Base-by-base conservation (phyloP, 2,888 invertebrate genomes). In the Drosophila recens region DNA sequence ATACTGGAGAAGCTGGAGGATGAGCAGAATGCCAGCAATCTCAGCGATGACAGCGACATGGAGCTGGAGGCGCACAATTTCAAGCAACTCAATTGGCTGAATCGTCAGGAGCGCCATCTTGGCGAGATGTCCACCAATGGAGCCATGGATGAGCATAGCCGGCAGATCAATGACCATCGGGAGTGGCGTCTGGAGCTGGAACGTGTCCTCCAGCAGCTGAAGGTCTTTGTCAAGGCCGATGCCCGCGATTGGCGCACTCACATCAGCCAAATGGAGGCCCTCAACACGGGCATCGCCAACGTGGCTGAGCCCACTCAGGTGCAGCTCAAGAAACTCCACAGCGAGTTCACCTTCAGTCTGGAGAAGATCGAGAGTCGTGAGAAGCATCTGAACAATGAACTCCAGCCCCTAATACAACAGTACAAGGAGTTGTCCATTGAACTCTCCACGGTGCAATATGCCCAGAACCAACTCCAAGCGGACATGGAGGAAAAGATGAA, bases 401-500 rank as follows among this genome's bases (percentile, higher is more conserved):
- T 99, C 70, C 97, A 97, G 72, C 94, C 95, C 10, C 92, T 95
- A 48, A 94, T 99, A 3, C 94, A 95, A 58, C 96, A 98, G 90
- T 98, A 97, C 87, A 95, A 98, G 69, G 94, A 92, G 36, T 78
- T 92, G 1, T 93, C 93, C 27, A 91, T 91, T 85, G 85, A 93
- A 79, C 97, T 98, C 83, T 95, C 96, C 79, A 96, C 94, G 67
- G 92, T 97, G 53, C 95, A 95, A 70, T 95, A 97, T 92, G 93
- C 98, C 15, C 96, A 97, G 2, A 96, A 97, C 79, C 97, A 98
- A 92, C 94, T 98, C 56, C 98, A 98, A 75, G 95, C 95, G 80
- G 95, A 98, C 20, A 98, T 98, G 90, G 97, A 97, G 89, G 97
- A 97, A 90, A 97, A 98, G 93, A 98, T 98, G 90, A 97, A 97